Percentiles rank a stretch among this genome's conserved stretches.
phyloP scores from a whole-genome alignment of 2,888 invertebrate genomes.

The Lepidochrysops patricia region DNA sequence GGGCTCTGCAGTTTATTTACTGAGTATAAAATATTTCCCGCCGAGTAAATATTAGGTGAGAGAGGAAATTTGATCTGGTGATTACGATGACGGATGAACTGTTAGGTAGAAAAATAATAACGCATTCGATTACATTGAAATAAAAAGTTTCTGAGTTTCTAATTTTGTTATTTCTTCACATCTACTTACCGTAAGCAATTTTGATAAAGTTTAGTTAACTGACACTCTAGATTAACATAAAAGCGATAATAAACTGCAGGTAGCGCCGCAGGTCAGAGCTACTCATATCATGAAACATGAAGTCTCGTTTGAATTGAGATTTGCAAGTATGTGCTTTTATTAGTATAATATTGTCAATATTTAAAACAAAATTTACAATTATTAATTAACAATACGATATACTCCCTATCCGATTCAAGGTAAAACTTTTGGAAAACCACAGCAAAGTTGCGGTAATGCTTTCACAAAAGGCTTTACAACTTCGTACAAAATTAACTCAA shows the following conservation, averaged over 20 bases:
- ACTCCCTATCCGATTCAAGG: background rate
- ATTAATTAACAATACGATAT: background rate
- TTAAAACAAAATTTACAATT: background rate
- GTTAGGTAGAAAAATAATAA: background rate
- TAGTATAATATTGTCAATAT: no score
- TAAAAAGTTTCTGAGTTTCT: no score
- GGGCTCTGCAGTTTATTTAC: background rate
- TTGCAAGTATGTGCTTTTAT: no score
- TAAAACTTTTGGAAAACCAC: background rate
- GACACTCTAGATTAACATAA: no score
- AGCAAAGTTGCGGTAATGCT: conserved; percentile 3
- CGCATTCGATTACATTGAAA: background rate
- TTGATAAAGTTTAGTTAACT: no score
- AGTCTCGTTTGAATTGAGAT: no score
- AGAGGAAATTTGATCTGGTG: background rate
- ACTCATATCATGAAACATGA: no score
- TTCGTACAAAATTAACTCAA: background rate
- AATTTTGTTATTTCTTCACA: no score
- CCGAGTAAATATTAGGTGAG: background rate
- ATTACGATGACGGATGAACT: background rate
- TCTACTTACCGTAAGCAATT: no score
- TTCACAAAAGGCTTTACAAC: background rate
- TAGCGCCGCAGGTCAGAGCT: no score
- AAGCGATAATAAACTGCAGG: no score
- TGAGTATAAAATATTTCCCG: background rate